phyloP scores from a whole-genome alignment of 2,888 invertebrate species.

The Steromphala cineraria region DNA sequence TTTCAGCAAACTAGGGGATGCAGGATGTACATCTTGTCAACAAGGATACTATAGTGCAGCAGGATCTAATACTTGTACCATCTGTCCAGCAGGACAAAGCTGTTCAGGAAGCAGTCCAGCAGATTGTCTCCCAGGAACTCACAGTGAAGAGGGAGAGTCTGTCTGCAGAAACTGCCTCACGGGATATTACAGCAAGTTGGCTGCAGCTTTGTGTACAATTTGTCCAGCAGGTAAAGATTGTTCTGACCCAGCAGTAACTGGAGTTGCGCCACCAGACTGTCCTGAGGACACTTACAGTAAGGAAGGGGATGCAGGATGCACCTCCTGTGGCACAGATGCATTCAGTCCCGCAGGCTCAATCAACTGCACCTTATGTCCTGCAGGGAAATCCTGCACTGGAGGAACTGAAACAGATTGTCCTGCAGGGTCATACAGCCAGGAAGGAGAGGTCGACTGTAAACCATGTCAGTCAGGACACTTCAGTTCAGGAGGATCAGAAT shows the following conservation, averaged over 20 bases:
- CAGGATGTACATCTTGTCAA: slow-evolving; percentile 50
- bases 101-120: slow-evolving; percentile 30
- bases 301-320: slow-evolving; percentile 27
- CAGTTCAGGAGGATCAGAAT: slow-evolving; percentile 38
- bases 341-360: slow-evolving; percentile 23
- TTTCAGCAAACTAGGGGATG: slow-evolving; percentile 56
- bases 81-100: slow-evolving; percentile 54
- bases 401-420: slow-evolving; percentile 34
- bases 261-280: slow-evolving; percentile 26
- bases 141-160: slow-evolving; percentile 32
- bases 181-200: slow-evolving; percentile 63
- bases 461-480: slow-evolving; percentile 45
- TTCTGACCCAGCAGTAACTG: slow-evolving; percentile 20
- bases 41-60: slow-evolving; percentile 54
- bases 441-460: slow-evolving; percentile 34
- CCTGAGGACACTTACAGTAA: slow-evolving; percentile 40
- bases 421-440: slow-evolving; percentile 39
- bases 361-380: slow-evolving; percentile 33
- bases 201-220: slow-evolving; percentile 48
- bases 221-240: slow-evolving; percentile 49
- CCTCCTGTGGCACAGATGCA: slow-evolving; percentile 28
- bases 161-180: slow-evolving; percentile 48
- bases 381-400: slow-evolving; percentile 35
- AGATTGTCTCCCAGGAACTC: slow-evolving; percentile 46
- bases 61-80: slow-evolving; percentile 47